These are phyloP conservation scores for Drosophila pseudoananassae DNA, from an alignment of 1,140 invertebrate genomes.

Conservation along the genomic window DNA sequence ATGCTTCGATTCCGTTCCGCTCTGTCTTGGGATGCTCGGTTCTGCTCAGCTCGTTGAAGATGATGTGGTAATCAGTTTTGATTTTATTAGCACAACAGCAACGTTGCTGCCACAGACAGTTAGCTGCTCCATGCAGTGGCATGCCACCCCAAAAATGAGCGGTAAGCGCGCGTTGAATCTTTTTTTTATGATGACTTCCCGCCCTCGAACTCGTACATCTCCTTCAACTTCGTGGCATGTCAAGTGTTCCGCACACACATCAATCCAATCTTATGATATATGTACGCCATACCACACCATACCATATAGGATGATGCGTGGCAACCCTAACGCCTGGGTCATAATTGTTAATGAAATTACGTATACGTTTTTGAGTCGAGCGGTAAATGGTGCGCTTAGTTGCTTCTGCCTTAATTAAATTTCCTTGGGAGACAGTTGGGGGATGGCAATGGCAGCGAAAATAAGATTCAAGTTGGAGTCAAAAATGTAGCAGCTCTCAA, in stretches of 20 bases:
- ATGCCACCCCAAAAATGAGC: constrained; percentile 33
- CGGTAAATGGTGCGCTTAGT: constrained; percentile 50
- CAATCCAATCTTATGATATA: constrained; percentile 40
- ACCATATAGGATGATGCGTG: constrained; percentile 24
- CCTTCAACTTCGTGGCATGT: constrained; percentile 23
- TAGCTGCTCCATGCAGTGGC: constrained; percentile 1
- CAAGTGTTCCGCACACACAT: constrained; percentile 39
- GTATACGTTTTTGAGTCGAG: constrained; percentile 50
- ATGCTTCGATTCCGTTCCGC: constrained; percentile 66
- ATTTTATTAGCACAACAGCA: constrained; percentile 73
- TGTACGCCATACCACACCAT: background rate
- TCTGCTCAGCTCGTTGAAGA: constrained; percentile 59
- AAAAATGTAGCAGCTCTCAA: constrained; percentile 13
- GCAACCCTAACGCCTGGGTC: constrained; percentile 24
- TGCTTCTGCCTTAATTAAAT: constrained; percentile 48
- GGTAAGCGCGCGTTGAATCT: constrained; percentile 50
- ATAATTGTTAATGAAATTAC: constrained; percentile 62
- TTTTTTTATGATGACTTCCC: constrained; percentile 44
- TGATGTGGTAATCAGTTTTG: constrained; percentile 81
- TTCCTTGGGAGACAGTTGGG: constrained; percentile 25
- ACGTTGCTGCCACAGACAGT: constrained; percentile 40
- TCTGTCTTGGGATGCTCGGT: constrained; percentile 4
- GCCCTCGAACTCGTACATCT: background rate
- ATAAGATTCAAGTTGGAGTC: constrained; percentile 20
- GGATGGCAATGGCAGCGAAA: background rate